phyloP scores from a whole-genome alignment of 2,797 vertebrate species.

The Varecia variegata region DNA sequence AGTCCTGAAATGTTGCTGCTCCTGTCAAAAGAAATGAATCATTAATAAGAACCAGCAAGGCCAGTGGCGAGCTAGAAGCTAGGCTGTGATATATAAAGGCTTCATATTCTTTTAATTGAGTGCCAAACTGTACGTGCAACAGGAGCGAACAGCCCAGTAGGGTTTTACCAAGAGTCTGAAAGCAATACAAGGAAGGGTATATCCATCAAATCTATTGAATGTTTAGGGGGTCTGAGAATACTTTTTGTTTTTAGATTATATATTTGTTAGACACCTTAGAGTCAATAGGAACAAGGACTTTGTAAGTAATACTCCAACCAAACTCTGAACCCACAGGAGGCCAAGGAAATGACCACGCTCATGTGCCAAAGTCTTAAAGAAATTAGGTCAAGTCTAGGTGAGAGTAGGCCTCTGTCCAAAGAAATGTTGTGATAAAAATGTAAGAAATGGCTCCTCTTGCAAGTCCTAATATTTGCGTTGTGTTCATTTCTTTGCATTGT shows the following conservation, averaged over 20 bases:
- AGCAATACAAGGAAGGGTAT: constrained; percentile 57
- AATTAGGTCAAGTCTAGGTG: constrained; percentile 7
- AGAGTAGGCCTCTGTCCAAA: neutral
- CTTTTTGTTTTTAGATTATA: neutral
- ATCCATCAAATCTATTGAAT: constrained; percentile 61
- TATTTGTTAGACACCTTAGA: constrained; percentile 17
- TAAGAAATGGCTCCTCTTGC: neutral
- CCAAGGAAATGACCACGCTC: neutral
- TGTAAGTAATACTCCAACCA: neutral
- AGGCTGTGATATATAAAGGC: constrained; percentile 78
- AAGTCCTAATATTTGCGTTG: neutral
- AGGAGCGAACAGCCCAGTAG: constrained; percentile 68
- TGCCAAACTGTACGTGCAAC: constrained; percentile 77
- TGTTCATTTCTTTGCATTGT: neutral
- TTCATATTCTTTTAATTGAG: constrained; percentile 79
- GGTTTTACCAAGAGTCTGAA: constrained; percentile 72
- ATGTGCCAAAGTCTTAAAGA: neutral
- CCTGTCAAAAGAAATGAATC: constrained; percentile 86
- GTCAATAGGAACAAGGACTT: neutral
- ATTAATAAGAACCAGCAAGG: constrained; percentile 81
- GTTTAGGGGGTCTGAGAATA: neutral
- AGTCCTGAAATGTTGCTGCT: constrained; percentile 79
- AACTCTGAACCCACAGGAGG: neutral
- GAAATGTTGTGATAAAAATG: neutral
- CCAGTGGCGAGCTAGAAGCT: constrained; percentile 80